A percentile compares a stretch with the other conserved stretches of the same genome.
These are phyloP conservation scores for Thereva nobilitata DNA, from an alignment of 2,888 invertebrate genomes.

Conservation along the genomic window DNA sequence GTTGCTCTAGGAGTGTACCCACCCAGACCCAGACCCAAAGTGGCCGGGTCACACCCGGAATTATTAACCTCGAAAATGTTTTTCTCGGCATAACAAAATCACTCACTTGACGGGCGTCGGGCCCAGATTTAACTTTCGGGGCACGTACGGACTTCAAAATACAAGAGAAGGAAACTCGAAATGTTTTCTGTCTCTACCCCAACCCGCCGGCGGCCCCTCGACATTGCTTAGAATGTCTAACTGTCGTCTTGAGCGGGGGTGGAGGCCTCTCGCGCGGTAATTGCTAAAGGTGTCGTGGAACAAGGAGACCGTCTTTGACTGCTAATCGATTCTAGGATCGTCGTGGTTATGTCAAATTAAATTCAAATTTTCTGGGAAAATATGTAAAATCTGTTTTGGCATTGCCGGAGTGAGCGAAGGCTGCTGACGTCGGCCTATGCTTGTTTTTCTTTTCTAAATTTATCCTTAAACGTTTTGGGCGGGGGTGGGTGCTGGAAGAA, in stretches of 20 bases:
- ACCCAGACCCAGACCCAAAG: not conserved
- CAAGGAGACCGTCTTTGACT: conserved; percentile 20
- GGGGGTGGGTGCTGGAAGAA: not conserved
- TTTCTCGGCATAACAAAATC: conserved; percentile 28
- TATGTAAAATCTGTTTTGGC: not conserved
- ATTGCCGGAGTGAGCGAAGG: not conserved
- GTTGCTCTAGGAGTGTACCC: not conserved
- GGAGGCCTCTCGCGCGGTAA: conserved; percentile 20
- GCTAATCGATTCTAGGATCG: conserved; percentile 24
- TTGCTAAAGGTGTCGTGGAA: conserved; percentile 29
- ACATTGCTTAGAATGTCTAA: conserved; percentile 4
- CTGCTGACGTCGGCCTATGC: not conserved
- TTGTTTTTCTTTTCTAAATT: conserved; percentile 25
- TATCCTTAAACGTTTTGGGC: conserved; percentile 17
- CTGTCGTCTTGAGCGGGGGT: not conserved
- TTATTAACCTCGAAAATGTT: conserved; percentile 35
- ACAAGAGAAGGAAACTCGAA: conserved; percentile 24
- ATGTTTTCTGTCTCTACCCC: no score
- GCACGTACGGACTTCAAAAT: conserved; percentile 34
- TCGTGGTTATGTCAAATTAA: conserved; percentile 33
- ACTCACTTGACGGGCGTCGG: conserved; percentile 8
- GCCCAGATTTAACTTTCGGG: conserved; percentile 30
- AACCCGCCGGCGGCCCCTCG: not conserved
- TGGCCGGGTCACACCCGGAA: conserved; percentile 28
- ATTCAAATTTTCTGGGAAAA: conserved; percentile 29